Percentiles rank a stretch among this genome's conserved stretches.
Conservation (phyloP, 2,797 vertebrate genomes). For the Sebastolobus altivelis region DNA sequence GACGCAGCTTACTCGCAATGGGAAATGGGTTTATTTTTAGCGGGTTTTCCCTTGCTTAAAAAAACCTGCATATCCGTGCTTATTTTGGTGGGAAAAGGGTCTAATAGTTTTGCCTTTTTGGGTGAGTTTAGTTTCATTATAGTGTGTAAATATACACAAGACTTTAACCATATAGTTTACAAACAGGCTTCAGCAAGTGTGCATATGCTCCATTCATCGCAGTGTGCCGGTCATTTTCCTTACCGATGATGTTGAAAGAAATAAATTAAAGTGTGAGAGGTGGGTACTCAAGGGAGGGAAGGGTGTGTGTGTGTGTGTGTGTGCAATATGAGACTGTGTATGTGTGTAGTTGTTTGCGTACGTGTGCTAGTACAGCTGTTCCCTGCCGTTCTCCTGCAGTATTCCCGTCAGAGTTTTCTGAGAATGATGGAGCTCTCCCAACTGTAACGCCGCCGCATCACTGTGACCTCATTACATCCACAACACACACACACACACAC, state of each 20-base stretch:
- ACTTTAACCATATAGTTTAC: not conserved
- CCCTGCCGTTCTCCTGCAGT: slow-evolving; percentile 41
- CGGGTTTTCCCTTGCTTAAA: rapidly evolving
- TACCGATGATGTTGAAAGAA: slow-evolving; percentile 29
- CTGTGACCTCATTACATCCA: slow-evolving; percentile 75
- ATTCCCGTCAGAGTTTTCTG: slow-evolving; percentile 69
- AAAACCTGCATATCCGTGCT: rapidly evolving
- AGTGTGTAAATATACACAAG: not conserved
- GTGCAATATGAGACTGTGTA: not conserved
- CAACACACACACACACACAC: not conserved
- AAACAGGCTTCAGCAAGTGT: slow-evolving; percentile 1
- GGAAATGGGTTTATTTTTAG: too few species aligned
- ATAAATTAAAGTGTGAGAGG: slow-evolving; percentile 57
- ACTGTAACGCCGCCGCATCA: slow-evolving; percentile 62
- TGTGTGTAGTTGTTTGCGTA: slow-evolving; percentile 30
- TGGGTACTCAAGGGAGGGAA: slow-evolving; percentile 33
- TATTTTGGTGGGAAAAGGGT: too few species aligned
- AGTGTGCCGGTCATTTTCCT: slow-evolving; percentile 26
- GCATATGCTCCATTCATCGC: slow-evolving; percentile 7
- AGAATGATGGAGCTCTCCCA: slow-evolving; percentile 70
- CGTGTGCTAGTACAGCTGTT: slow-evolving; percentile 61
- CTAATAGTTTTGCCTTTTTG: not conserved
- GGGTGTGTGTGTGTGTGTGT: not conserved
- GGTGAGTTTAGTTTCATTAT: not conserved
- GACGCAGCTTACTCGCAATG: too few species aligned